These are phyloP conservation scores for Lysiphlebus fabarum DNA, from an alignment of 1,140 invertebrate genomes.

Conservation along the genomic window DNA sequence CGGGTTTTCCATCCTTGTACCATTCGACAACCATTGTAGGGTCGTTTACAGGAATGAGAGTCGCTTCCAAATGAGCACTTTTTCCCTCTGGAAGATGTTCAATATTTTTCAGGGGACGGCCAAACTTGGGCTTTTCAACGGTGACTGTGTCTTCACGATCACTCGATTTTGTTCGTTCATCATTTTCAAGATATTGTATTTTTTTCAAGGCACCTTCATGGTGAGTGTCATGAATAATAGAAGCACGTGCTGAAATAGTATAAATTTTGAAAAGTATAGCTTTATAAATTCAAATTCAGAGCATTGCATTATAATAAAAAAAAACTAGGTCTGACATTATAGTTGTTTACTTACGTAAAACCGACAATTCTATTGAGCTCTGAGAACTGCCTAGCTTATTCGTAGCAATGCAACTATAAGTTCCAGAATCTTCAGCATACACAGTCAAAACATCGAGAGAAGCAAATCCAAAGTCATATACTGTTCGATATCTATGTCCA, in stretches of 20 bases:
- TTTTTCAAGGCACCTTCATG: slow-evolving; percentile 90
- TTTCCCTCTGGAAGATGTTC: slow-evolving; percentile 83
- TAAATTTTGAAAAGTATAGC: neutral
- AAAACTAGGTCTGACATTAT: slow-evolving; percentile 1
- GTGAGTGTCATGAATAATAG: slow-evolving; percentile 90
- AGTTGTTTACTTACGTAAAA: slow-evolving; percentile 68
- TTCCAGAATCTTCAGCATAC: slow-evolving; percentile 90
- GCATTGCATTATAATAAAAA: too few relatives aligned
- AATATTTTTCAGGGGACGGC: slow-evolving; percentile 79
- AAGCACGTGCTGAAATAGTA: slow-evolving; percentile 66
- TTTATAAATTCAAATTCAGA: too few relatives aligned
- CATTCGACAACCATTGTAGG: slow-evolving; percentile 94
- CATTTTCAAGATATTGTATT: slow-evolving; percentile 88
- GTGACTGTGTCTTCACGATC: slow-evolving; percentile 70
- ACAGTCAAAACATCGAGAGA: slow-evolving; percentile 89
- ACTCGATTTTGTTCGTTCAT: slow-evolving; percentile 71
- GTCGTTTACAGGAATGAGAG: slow-evolving; percentile 90
- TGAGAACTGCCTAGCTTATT: slow-evolving; percentile 81
- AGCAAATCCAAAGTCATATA: slow-evolving; percentile 94
- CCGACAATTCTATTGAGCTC: slow-evolving; percentile 76
- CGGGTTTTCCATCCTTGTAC: slow-evolving; percentile 87
- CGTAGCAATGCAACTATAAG: slow-evolving; percentile 85
- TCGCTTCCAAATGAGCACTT: slow-evolving; percentile 91
- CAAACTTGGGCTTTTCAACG: slow-evolving; percentile 84
- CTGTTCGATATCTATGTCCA: slow-evolving; percentile 86